Percentiles rank a stretch among this genome's conserved stretches.
phyloP scores from a whole-genome alignment of 2,113 vertebrate species.

The Acrocephalus kingi region DNA sequence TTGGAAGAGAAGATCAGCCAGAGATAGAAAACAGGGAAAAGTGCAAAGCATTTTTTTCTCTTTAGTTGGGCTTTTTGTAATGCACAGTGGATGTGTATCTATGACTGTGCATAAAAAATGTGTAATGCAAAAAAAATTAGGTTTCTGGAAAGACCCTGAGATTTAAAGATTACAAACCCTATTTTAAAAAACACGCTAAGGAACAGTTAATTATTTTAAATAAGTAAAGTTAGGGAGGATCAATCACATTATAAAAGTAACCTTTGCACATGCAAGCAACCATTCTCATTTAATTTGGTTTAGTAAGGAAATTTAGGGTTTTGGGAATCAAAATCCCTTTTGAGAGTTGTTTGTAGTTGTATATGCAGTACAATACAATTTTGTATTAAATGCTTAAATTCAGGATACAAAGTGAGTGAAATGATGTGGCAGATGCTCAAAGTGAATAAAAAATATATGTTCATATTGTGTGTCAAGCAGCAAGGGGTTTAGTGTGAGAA shows the following conservation, averaged over 20 bases:
- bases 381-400: background rate
- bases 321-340: background rate
- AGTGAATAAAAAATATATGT: background rate
- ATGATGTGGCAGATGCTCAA: background rate
- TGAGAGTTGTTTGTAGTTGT: background rate
- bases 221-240: background rate
- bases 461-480: background rate
- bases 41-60: background rate
- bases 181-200: background rate
- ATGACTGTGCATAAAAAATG: background rate
- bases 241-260: background rate
- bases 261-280: background rate
- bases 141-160: background rate
- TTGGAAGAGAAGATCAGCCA: background rate
- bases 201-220: background rate
- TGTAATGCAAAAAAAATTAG: background rate
- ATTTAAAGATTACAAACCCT: background rate
- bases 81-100: background rate
- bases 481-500: background rate
- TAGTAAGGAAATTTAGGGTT: background rate
- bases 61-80: background rate
- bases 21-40: background rate
- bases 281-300: background rate
- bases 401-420: background rate
- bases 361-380: background rate